phyloP scores from a whole-genome alignment of 1,140 invertebrate genomes.

The Phthorimaea operculella region DNA sequence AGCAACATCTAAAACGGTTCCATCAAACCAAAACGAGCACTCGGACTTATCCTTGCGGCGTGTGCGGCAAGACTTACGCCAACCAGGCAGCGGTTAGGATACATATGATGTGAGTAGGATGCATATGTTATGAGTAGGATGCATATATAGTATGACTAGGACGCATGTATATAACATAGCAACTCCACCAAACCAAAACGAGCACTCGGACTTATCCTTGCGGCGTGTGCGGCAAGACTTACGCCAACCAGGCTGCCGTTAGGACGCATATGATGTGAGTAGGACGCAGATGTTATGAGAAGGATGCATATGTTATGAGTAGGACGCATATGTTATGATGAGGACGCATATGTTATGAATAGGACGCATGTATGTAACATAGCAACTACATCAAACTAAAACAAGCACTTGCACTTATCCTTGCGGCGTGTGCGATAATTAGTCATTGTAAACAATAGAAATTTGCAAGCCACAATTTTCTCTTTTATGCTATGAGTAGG shows the following conservation, averaged over 20 bases:
- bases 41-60: slow-evolving; percentile 29
- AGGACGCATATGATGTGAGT: slow-evolving; percentile 52
- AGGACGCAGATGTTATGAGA: no score
- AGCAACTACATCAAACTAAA: slow-evolving; percentile 29
- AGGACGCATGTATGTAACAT: no score
- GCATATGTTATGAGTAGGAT: no score
- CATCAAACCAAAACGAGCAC: slow-evolving; percentile 25
- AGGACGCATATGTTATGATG: no score
- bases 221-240: slow-evolving; percentile 36
- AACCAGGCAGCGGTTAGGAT: slow-evolving; percentile 36
- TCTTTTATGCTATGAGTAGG: slow-evolving; percentile 44
- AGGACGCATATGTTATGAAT: no score
- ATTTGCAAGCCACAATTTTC: no score
- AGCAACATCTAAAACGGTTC: slow-evolving; percentile 42
- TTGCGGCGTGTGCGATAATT: slow-evolving; percentile 32
- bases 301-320: no score
- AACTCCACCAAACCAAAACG: slow-evolving; percentile 26
- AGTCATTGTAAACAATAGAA: no score
- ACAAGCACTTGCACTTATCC: slow-evolving; percentile 22
- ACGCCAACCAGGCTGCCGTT: slow-evolving; percentile 27
- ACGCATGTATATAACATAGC: no score
- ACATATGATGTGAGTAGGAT: slow-evolving; percentile 42
- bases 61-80: slow-evolving; percentile 35
- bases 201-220: slow-evolving; percentile 29
- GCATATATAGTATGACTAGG: no score